A percentile compares a stretch with the other conserved stretches of the same genome.
Evolutionary conservation across 2,797 vertebrate species (phyloP).

Genomic region (Gephyroberyx darwinii): DNA sequence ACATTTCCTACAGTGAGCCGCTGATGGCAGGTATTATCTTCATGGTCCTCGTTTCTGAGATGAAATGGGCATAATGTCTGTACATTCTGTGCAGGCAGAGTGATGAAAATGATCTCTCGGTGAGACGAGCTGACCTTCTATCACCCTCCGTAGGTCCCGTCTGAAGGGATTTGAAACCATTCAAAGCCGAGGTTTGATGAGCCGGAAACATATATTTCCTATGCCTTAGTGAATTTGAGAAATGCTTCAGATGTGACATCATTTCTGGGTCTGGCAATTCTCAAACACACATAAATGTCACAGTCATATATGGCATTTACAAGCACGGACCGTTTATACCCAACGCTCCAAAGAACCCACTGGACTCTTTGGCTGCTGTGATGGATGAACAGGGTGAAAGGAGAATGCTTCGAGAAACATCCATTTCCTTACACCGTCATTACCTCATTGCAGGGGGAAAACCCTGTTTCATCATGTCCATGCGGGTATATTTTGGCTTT

Average conservation of each 20-base stretch:
- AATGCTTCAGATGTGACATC: conserved; percentile 1
- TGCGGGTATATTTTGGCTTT: not conserved
- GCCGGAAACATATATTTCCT: conserved; percentile 12
- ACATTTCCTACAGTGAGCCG: not conserved
- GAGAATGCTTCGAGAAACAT: conserved; percentile 1
- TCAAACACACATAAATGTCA: not conserved
- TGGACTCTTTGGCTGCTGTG: not conserved
- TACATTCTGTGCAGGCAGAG: conserved; percentile 10
- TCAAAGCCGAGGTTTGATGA: not conserved
- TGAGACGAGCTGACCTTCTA: conserved; percentile 3
- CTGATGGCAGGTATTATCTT: conserved; percentile 2
- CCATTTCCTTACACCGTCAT: conserved; percentile 10
- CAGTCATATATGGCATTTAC: not conserved
- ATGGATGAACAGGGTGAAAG: conserved; percentile 4
- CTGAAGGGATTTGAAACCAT: conserved; percentile 6
- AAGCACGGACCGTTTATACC: not conserved
- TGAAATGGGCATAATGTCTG: conserved; percentile 16
- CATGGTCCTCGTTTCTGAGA: not conserved
- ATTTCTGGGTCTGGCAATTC: not conserved
- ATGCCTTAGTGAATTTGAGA: not conserved
- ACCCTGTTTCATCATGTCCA: not conserved
- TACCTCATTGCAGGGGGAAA: conserved; percentile 9
- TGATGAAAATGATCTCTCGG: conserved; percentile 1
- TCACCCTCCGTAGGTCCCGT: not conserved
- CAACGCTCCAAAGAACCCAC: not conserved